Conservation (phyloP, 2,797 vertebrate genomes). For the Arnoldichthys spilopterus region DNA sequence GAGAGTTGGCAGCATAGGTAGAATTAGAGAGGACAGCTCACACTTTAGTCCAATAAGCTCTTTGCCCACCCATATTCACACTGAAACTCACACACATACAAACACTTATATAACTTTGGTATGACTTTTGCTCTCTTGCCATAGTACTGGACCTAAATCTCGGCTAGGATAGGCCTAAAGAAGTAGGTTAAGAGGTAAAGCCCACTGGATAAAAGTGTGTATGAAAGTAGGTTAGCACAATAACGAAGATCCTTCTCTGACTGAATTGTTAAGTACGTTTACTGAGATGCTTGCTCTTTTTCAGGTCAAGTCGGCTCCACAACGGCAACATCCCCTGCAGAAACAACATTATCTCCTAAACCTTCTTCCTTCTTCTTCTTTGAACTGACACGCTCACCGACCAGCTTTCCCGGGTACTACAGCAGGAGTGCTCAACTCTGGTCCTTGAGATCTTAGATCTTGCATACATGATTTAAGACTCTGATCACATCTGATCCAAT, state of each 20-base stretch:
- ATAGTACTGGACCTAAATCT: conserved; percentile 10
- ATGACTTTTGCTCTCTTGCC: conserved; percentile 15
- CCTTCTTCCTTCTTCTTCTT: background rate
- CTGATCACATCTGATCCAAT: too few relatives aligned
- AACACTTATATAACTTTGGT: conserved; percentile 32
- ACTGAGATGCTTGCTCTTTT: background rate
- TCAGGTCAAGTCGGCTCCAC: background rate
- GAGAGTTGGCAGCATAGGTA: conserved; percentile 53
- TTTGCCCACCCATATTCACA: conserved; percentile 30
- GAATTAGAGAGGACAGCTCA: conserved; percentile 50
- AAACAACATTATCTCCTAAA: background rate
- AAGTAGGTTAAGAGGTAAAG: conserved; percentile 26
- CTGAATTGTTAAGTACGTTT: background rate
- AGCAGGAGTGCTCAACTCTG: background rate
- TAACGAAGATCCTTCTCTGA: background rate
- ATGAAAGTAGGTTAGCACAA: conserved; percentile 24
- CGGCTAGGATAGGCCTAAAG: background rate
- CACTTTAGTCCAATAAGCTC: conserved; percentile 39
- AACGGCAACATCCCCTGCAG: background rate
- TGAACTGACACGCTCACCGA: background rate
- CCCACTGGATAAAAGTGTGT: conserved; percentile 5
- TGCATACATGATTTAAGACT: background rate
- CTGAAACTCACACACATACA: conserved; percentile 24
- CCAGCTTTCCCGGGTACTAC: background rate
- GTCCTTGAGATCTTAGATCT: background rate